Evolutionary conservation across 2,113 vertebrate genomes (phyloP).

Genomic region (Stomatorhinus ivindoensis): DNA sequence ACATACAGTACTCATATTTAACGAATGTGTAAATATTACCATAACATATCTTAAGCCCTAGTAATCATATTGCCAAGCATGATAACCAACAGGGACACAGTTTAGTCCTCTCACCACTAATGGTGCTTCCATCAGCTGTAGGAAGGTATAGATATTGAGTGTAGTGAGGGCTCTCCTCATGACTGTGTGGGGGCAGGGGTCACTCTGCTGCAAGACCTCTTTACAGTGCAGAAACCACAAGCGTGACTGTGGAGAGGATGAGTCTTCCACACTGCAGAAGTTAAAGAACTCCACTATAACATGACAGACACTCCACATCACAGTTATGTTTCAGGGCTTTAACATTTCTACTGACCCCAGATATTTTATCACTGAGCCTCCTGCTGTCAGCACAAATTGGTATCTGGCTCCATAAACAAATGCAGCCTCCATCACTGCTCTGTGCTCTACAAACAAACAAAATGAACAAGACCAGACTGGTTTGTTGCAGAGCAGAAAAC

Average conservation of each 20-base stretch:
- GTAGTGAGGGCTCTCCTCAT: slow-evolving; percentile 69
- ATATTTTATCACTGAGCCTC: slow-evolving; percentile 66
- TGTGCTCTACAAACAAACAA: slow-evolving; percentile 66
- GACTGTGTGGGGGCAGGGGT: slow-evolving; percentile 67
- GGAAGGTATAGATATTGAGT: slow-evolving; percentile 76
- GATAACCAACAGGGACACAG: background rate
- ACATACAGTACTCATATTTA: background rate
- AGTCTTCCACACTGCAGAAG: slow-evolving; percentile 48
- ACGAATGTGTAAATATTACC: background rate
- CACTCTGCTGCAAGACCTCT: slow-evolving; percentile 26
- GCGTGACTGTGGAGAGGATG: slow-evolving; percentile 47
- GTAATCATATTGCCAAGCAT: background rate
- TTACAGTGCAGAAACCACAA: slow-evolving; percentile 83
- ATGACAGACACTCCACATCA: background rate
- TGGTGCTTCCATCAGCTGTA: slow-evolving; percentile 83
- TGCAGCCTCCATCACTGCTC: slow-evolving; percentile 86
- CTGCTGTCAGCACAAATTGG: slow-evolving; percentile 87
- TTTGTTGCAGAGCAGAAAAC: background rate
- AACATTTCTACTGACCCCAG: slow-evolving; percentile 58
- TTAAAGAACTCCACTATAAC: background rate
- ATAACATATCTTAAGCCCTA: background rate
- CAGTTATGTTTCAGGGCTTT: background rate
- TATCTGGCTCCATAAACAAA: slow-evolving; percentile 82
- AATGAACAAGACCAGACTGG: background rate
- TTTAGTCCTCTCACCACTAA: slow-evolving; percentile 65